These are phyloP conservation scores for Phasia obesa DNA, from an alignment of 2,888 invertebrate genomes.

Conservation along the genomic window DNA sequence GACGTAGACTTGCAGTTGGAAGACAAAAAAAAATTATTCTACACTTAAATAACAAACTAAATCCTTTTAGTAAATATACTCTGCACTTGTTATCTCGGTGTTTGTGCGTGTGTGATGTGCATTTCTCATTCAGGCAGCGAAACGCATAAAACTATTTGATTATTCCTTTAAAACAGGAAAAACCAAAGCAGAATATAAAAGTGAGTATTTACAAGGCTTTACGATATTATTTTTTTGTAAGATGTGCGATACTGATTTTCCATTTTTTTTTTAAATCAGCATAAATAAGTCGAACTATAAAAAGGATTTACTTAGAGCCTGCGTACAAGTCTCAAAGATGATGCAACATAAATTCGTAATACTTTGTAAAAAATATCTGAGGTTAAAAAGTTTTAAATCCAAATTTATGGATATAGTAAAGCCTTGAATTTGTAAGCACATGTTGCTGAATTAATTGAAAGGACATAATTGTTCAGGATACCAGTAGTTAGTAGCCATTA, in stretches of 20 bases:
- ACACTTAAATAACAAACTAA: slow-evolving; percentile 62
- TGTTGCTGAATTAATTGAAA: too few species aligned
- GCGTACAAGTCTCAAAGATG: not conserved
- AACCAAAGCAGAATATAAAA: slow-evolving; percentile 4
- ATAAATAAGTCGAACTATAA: slow-evolving; percentile 76
- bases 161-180: slow-evolving; percentile 44
- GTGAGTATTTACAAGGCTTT: slow-evolving; percentile 49
- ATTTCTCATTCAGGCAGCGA: slow-evolving; percentile 10
- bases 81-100: not conserved
- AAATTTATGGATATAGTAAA: too few species aligned
- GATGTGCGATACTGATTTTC: not conserved
- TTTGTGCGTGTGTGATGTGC: not conserved
- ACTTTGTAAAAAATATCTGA: not conserved
- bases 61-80: slow-evolving; percentile 61
- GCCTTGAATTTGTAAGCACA: too few species aligned
- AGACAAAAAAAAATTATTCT: slow-evolving; percentile 3
- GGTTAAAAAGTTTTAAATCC: too few species aligned
- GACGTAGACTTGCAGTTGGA: slow-evolving; percentile 7
- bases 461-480: too few species aligned
- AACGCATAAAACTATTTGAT: slow-evolving; percentile 66
- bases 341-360: not conserved
- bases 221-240: not conserved
- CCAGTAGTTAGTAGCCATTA: too few species aligned
- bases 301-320: slow-evolving; percentile 19
- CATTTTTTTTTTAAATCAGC: slow-evolving; percentile 69